Base-by-base conservation (phyloP, 53 echinoderm and acorn worm genomes). In the Crossaster papposus region DNA sequence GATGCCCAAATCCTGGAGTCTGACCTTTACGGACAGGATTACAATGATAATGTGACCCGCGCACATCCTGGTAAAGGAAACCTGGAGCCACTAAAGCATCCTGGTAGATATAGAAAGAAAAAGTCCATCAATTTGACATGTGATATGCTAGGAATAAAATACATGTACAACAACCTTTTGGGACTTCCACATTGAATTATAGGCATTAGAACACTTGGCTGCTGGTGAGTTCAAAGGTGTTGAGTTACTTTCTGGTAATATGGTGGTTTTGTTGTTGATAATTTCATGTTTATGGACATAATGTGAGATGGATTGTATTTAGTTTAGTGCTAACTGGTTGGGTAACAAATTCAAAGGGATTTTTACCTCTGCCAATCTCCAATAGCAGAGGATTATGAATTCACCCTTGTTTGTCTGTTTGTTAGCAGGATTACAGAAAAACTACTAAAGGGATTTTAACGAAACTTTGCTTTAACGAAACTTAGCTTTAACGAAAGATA, bases 131-230 rank as follows among this genome's bases (percentile, higher is more conserved):
- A 81, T 29, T 62, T 82, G 65, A 26, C 37, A 68, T 15, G 35
- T 36, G 26, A n/a, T 26, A 44, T 13, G 9, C 70, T 7, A 29
- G 38, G 64, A 64, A 55, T 81, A 55, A 82, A 73, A 29, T 17
- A 30, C 26, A 70, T n/a, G n/a, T n/a, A 64, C 38, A 82, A 82
- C 13, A n/a, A n/a, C n/a, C n/a, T n/a, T n/a, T 6, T 28, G 50
- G 36, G 65, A 70, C 82, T 36, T 82, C 70, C 82, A 82, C 82
- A 65, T 82, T 70, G 38, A 23, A 82, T 35, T 18, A 82, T 65
- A 68, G 65, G 63, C 51, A 28, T 0, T 3, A 14, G 35, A 50
- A 50, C 44, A 12, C 36, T 4, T n/a, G 20, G 24, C 5, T 28
- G 36, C 30, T 2, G 38, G 28, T 26, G 65, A 52, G 36, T 37